Evolutionary conservation across 1,140 invertebrate species (phyloP).

Genomic region (Trichonephila inaurata): DNA sequence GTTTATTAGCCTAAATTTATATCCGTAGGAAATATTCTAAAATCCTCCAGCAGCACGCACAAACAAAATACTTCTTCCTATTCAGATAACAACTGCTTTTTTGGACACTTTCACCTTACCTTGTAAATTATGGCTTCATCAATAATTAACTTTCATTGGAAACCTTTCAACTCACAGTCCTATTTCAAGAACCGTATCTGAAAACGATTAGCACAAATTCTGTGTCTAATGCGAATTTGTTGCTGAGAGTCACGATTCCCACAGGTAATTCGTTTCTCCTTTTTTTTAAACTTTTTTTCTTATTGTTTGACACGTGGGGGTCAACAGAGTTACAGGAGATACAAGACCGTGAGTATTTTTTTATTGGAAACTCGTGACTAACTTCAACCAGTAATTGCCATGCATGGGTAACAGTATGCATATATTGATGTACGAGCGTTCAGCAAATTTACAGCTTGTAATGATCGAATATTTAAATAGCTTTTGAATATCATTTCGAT

Average conservation of each 20-base stretch:
- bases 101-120: background rate
- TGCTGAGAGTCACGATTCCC: constrained; percentile 9
- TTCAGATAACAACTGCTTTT: background rate
- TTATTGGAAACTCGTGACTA: background rate
- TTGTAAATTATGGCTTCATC: constrained; percentile 22
- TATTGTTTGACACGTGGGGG: background rate
- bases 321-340: background rate
- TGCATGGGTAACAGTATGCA: background rate
- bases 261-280: background rate
- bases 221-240: background rate
- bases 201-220: constrained; percentile 24
- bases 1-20: too few relatives aligned
- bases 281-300: background rate
- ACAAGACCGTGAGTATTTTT: background rate
- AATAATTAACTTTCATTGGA: background rate
- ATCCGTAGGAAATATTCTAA: background rate
- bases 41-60: background rate
- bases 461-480: background rate
- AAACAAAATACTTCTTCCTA: background rate
- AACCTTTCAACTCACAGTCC: constrained; percentile 8
- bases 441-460: background rate
- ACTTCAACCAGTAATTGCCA: constrained; percentile 8
- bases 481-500: background rate
- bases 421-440: background rate
- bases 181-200: constrained; percentile 8